Base-by-base conservation (phyloP, 2,797 vertebrate genomes). In the Aphelocoma californica region DNA sequence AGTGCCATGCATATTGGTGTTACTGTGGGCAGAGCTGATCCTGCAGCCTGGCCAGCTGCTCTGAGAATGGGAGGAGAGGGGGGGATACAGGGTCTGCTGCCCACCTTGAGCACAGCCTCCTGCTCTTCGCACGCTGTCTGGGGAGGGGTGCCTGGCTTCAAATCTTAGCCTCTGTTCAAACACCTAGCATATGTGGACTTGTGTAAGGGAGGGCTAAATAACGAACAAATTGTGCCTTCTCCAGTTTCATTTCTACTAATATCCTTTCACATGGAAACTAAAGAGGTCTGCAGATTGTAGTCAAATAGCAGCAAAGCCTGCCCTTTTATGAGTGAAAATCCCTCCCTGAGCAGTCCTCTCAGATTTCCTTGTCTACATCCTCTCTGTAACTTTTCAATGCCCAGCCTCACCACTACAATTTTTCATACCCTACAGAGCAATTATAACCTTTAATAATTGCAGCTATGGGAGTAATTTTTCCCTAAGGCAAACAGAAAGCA, bases 1-100 rank as follows among this genome's bases (percentile, higher is more conserved):
- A 47, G 31, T 5, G 2, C 26, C 26, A 5, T 17, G 23, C 32
- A 18, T 17, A 3, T 1, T 2, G 0, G 8, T 19, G 31, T 23
- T n/a, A 12, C 50, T 32, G 26, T 32, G 51, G 53, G 42, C 65
- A 71, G 26, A 70, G 57, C 26, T 71, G n/a, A 36, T 21, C 23
- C 65, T 48, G 47, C 60, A 91, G 57, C 24, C 36, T 31, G 18
- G 6, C 12, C 2, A 7, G 45, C 60, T 78, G 50, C 50, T 45
- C 15, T 1, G 3, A 20, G 66, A 16, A 61, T 20, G 3, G 11
- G 3, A 90, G 12, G 9, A 83, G 20, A 42, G 81, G 6, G 2
- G 14, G 7, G 3, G 2, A 42, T 16, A 8, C 32, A 14, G 28
- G 20, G 2, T 10, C 29, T 16, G 2, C 21, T 87, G 40, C 9